Evolutionary conservation across 2,797 vertebrate species (phyloP), one percentile per base, ranked within the genome.

Genomic region (Smutsia temminckii): DNA sequence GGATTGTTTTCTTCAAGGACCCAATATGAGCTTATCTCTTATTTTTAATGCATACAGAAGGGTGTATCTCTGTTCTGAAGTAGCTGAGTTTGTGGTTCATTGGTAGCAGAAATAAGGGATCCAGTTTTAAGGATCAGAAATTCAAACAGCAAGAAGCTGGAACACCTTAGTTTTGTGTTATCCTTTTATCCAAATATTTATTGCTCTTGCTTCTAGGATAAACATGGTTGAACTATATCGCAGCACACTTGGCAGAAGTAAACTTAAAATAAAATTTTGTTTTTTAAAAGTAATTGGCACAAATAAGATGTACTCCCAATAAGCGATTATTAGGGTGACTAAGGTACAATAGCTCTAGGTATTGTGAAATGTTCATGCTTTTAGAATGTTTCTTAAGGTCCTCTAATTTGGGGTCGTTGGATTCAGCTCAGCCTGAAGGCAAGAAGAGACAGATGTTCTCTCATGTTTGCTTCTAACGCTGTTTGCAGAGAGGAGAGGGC

Each of bases 121-220:
- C 34, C 8, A 46, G 4, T 57, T 95, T 88, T 92, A 85, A 94
- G 72, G 46, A 71, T 69, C 10, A 81, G 78, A 79, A 81, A 89
- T 80, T 86, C 74, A 88, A 75, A 95, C 53, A 53, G 29, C 91
- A 94, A 32, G 21, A 46, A 88, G 8, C 32, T 85, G 8, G 42
- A 59, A 37, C n/a, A 78, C 23, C 34, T 95, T 88, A 18, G 29
- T 34, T 72, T 85, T 87, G 21, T 66, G 46, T 88, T 86, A 74
- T 55, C 53, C 86, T 90, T 93, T 94, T 71, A 68, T 59, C 51
- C 57, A 61, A 64, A 64, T 53, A 87, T 32, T 66, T 66, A 61
- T 74, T 94, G 79, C 55, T 79, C 46, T 94, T 88, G 57, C 85
- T 91, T 85, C n/a, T 83, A 63, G 63, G 57, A 49, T 78, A 95